phyloP scores from a whole-genome alignment of 2,797 vertebrate species.

The Danio kyathit region DNA sequence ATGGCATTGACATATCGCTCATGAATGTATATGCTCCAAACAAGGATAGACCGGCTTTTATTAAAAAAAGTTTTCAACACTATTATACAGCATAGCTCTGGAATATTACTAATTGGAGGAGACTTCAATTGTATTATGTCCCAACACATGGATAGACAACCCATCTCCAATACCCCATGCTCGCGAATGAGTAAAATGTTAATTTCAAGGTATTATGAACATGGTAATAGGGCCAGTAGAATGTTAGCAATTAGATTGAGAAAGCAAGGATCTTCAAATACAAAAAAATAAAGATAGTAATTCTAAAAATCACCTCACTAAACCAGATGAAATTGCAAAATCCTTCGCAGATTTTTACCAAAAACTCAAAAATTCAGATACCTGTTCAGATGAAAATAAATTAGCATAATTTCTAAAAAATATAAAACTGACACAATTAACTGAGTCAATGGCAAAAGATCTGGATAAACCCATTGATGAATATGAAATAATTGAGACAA shows the following conservation, averaged over 20 bases:
- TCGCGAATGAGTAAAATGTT: no score
- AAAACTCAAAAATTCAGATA: slow-evolving; percentile 11
- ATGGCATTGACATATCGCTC: slow-evolving; percentile 36
- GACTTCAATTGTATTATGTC: slow-evolving; percentile 37
- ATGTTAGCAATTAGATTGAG: no score
- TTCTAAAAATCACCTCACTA: no score
- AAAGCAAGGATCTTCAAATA: no score
- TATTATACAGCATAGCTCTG: slow-evolving; percentile 1
- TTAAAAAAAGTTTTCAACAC: neutral
- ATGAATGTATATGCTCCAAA: slow-evolving; percentile 50
- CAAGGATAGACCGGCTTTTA: slow-evolving; percentile 37
- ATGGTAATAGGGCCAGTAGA: slow-evolving; percentile 29
- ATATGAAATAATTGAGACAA: slow-evolving; percentile 16
- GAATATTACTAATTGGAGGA: slow-evolving; percentile 1
- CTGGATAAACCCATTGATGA: slow-evolving; percentile 31
- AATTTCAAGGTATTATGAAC: slow-evolving; percentile 25
- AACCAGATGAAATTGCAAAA: no score
- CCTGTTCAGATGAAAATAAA: neutral
- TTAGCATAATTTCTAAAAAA: neutral
- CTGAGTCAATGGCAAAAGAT: neutral
- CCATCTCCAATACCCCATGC: neutral
- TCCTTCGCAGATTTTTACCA: slow-evolving; percentile 7
- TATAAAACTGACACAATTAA: neutral
- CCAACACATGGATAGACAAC: slow-evolving; percentile 10
- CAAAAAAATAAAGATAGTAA: no score